Conservation (phyloP, 2,797 vertebrate species). For the Gallinago solitaria region DNA sequence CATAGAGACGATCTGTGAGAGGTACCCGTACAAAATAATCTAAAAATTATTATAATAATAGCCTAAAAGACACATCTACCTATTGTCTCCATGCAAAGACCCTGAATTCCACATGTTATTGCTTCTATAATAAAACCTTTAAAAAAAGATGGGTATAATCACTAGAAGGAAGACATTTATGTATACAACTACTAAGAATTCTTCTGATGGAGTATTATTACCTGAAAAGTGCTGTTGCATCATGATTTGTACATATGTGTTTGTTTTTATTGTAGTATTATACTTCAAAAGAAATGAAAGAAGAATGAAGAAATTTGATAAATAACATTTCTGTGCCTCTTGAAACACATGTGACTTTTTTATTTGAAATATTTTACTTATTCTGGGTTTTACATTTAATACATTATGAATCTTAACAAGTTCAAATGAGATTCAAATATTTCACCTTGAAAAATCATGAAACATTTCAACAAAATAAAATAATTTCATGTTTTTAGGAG, state of each 20-base stretch:
- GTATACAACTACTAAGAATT: neutral
- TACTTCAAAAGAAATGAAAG: neutral
- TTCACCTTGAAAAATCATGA: neutral
- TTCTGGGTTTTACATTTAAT: neutral
- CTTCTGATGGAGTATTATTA: neutral
- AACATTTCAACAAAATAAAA: neutral
- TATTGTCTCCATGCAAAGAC: neutral
- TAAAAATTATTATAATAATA: neutral
- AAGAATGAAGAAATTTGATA: neutral
- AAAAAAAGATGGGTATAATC: neutral
- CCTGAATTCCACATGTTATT: neutral
- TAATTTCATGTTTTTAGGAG: neutral
- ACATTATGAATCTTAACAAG: neutral
- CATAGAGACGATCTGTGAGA: accelerated
- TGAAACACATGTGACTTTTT: neutral
- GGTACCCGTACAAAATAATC: neutral
- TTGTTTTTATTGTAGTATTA: neutral
- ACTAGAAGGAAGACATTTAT: neutral
- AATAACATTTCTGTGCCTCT: neutral
- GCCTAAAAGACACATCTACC: neutral
- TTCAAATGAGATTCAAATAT: neutral
- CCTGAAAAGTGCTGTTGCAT: neutral
- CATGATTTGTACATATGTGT: neutral
- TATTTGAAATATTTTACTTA: neutral
- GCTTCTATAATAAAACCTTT: neutral